Conservation (phyloP, 2,113 vertebrate genomes). For the Hoplias malabaricus region DNA sequence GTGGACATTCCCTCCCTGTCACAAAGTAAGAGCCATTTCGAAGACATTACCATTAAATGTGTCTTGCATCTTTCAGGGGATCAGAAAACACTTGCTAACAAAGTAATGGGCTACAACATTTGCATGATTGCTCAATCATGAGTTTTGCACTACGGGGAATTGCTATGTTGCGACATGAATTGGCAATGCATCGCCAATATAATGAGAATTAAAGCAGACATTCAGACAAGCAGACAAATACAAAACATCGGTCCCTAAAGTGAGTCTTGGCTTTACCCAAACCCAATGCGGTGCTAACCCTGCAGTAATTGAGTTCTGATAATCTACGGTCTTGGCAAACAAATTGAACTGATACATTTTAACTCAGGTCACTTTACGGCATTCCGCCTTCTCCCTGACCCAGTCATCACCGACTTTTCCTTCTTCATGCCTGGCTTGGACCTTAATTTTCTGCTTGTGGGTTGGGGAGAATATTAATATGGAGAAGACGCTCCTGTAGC, state of each 20-base stretch:
- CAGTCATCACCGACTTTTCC: background rate
- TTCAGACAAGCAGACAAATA: constrained; percentile 32
- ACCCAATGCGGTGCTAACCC: constrained; percentile 33
- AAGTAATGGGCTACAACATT: constrained; percentile 46
- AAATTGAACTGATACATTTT: constrained; percentile 30
- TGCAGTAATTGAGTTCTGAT: constrained; percentile 41
- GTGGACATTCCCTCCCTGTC: constrained; percentile 25
- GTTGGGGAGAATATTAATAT: constrained; percentile 28
- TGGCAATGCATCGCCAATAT: constrained; percentile 33
- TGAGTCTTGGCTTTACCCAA: constrained; percentile 27
- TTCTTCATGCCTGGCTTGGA: constrained; percentile 1
- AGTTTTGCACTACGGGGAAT: constrained; percentile 23
- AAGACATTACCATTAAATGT: constrained; percentile 41
- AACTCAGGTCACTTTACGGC: background rate
- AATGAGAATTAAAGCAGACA: constrained; percentile 43
- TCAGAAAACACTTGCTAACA: constrained; percentile 42
- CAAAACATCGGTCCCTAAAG: constrained; percentile 35
- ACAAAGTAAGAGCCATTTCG: constrained; percentile 25
- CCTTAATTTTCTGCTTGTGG: constrained; percentile 36
- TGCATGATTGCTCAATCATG: constrained; percentile 48
- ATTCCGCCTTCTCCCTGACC: constrained; percentile 3
- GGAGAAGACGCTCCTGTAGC: background rate
- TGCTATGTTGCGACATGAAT: constrained; percentile 26
- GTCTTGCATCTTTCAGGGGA: constrained; percentile 33
- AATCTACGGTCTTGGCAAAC: constrained; percentile 19